Evolutionary conservation across 2,888 invertebrate species (phyloP).

Genomic region (Biston stratarius): DNA sequence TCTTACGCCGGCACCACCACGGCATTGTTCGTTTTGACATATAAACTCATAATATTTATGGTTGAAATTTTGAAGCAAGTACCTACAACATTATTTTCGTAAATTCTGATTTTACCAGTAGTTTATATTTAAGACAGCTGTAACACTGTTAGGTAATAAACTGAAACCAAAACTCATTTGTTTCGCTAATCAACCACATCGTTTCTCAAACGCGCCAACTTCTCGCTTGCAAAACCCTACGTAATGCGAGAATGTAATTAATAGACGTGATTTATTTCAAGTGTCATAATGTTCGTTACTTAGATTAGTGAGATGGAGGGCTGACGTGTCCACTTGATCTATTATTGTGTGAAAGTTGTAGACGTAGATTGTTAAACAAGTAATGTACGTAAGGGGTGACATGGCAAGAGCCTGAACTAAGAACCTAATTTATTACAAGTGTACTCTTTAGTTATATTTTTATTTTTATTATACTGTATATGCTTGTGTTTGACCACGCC

Average conservation of each 20-base stretch:
- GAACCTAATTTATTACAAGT: too few species aligned
- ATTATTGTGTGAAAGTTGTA: conserved; percentile 27
- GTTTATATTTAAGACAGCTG: background rate
- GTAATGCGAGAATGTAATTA: conserved; percentile 43
- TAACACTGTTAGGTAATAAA: background rate
- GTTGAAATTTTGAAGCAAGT: too few species aligned
- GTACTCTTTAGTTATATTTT: too few species aligned
- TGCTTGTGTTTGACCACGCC: too few species aligned
- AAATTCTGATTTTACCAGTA: too few species aligned
- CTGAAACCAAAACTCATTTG: conserved; percentile 3
- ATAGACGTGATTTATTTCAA: conserved; percentile 43
- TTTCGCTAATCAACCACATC: conserved; percentile 4
- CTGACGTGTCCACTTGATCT: conserved; percentile 41
- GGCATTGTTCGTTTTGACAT: too few species aligned
- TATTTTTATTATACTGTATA: too few species aligned
- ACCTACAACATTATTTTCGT: too few species aligned
- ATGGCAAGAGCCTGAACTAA: too few species aligned
- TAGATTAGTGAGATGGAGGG: conserved; percentile 37
- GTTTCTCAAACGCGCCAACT: conserved; percentile 25
- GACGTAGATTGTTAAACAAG: background rate
- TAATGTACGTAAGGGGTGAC: too few species aligned
- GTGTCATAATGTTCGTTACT: conserved; percentile 41
- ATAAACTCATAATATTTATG: too few species aligned
- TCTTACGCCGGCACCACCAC: too few species aligned
- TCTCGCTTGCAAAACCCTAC: conserved; percentile 34